phyloP scores from a whole-genome alignment of 2,888 invertebrate genomes.

The Ophioninae sp. region DNA sequence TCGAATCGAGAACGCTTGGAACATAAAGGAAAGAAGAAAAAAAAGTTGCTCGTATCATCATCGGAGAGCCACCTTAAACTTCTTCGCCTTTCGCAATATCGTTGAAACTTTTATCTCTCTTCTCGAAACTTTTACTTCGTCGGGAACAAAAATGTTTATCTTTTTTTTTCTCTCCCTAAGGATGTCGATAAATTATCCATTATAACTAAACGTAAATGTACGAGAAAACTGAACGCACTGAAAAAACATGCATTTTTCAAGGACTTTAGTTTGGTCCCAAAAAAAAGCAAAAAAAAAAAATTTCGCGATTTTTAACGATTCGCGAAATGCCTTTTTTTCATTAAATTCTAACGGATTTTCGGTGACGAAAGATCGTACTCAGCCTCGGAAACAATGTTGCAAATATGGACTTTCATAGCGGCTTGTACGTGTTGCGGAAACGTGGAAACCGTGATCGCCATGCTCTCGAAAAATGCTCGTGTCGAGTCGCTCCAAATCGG shows the following conservation, averaged over 20 bases:
- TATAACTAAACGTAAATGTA: constrained; percentile 3
- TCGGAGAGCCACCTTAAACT: constrained; percentile 3
- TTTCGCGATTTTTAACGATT: neutral
- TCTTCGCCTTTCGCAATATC: constrained; percentile 15
- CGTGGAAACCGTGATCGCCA: constrained; percentile 71
- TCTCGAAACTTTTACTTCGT: neutral
- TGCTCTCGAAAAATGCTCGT: constrained; percentile 72
- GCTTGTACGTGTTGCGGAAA: constrained; percentile 72
- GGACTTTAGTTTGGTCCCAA: neutral
- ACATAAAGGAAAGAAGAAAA: neutral
- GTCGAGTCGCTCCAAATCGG: constrained; percentile 67
- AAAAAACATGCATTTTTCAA: neutral
- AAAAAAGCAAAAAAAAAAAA: neutral
- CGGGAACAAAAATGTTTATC: neutral
- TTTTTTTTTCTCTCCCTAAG: neutral
- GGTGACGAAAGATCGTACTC: constrained; percentile 68
- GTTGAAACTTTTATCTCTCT: neutral
- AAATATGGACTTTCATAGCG: constrained; percentile 68
- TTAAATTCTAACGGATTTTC: constrained; percentile 44
- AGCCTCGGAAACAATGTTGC: constrained; percentile 68
- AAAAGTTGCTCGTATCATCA: constrained; percentile 11
- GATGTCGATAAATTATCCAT: constrained; percentile 15
- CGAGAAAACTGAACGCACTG: neutral
- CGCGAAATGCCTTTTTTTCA: neutral
- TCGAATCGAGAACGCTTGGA: neutral